Percentiles rank a stretch among this genome's conserved stretches.
These are phyloP conservation scores for Hymenopus coronatus DNA, from an alignment of 2,888 invertebrate genomes.

Conservation along the genomic window DNA sequence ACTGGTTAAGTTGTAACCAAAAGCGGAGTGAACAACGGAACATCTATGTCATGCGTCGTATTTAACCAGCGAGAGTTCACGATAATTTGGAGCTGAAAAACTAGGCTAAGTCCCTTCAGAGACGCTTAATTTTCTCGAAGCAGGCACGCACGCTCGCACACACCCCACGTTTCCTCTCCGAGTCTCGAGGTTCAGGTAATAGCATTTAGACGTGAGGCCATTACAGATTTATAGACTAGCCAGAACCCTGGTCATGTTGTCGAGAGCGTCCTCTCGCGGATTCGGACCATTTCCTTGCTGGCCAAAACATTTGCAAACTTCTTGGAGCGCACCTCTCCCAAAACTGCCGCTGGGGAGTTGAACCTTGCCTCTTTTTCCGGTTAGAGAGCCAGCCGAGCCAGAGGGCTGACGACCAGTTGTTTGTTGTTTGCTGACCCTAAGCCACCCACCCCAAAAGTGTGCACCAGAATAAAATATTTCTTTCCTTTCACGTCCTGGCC, in stretches of 20 bases:
- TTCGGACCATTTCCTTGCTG: constrained; percentile 4
- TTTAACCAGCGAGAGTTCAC: neutral
- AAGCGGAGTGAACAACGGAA: too few relatives aligned
- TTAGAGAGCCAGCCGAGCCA: neutral
- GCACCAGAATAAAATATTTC: neutral
- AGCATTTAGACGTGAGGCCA: constrained; percentile 33
- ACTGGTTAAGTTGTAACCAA: too few relatives aligned
- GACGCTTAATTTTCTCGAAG: neutral
- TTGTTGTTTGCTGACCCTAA: neutral
- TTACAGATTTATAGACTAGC: constrained; percentile 29
- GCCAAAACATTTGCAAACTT: neutral
- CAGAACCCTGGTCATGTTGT: neutral
- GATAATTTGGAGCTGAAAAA: neutral
- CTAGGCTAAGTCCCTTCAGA: neutral
- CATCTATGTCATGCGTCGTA: too few relatives aligned
- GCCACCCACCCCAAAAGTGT: neutral
- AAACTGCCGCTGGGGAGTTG: neutral
- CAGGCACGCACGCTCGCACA: neutral
- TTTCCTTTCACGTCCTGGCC: neutral
- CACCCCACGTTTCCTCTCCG: neutral
- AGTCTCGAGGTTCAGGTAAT: constrained; percentile 23
- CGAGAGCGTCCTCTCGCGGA: neutral
- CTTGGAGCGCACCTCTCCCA: neutral
- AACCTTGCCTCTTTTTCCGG: neutral
- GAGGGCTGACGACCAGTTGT: neutral